Percentiles rank a stretch among this genome's conserved stretches.
phyloP scores from a whole-genome alignment of 2,888 invertebrate genomes.

The Scrobipalpa costella region DNA sequence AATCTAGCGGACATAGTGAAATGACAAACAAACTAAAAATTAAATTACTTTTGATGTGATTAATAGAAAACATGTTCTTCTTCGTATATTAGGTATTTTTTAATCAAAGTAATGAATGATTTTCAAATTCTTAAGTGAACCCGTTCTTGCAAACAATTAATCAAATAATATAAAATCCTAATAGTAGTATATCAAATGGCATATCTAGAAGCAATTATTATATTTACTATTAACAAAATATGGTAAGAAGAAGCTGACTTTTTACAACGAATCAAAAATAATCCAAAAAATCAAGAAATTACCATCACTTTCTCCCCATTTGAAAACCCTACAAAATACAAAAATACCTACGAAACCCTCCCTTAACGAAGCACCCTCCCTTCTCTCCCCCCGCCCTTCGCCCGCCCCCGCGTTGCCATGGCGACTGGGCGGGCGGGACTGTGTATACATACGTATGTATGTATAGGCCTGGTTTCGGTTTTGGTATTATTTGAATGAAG shows the following conservation, averaged over 20 bases:
- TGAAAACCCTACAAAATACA: neutral
- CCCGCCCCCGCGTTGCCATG: constrained; percentile 62
- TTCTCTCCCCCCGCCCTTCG: constrained; percentile 31
- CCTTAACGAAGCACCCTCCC: constrained; percentile 26
- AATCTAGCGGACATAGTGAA: too few relatives aligned
- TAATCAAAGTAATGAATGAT: too few relatives aligned
- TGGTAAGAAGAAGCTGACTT: neutral
- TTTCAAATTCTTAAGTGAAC: too few relatives aligned
- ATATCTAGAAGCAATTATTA: too few relatives aligned
- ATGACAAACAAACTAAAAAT: too few relatives aligned
- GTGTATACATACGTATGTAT: neutral
- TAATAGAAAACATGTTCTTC: too few relatives aligned
- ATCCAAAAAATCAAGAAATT: neutral
- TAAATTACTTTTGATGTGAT: too few relatives aligned
- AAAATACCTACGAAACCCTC: constrained; percentile 16
- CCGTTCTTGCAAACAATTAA: too few relatives aligned
- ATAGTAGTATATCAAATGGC: too few relatives aligned
- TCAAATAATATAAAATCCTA: too few relatives aligned
- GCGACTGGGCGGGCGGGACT: constrained; percentile 41
- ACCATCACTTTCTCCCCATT: neutral
- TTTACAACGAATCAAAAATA: neutral
- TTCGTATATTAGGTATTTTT: too few relatives aligned
- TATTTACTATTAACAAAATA: neutral
- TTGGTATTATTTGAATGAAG: neutral
- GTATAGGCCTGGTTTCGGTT: neutral